phyloP scores from a whole-genome alignment of 1,140 invertebrate species.

The Scaptodrosophila lebanonensis region DNA sequence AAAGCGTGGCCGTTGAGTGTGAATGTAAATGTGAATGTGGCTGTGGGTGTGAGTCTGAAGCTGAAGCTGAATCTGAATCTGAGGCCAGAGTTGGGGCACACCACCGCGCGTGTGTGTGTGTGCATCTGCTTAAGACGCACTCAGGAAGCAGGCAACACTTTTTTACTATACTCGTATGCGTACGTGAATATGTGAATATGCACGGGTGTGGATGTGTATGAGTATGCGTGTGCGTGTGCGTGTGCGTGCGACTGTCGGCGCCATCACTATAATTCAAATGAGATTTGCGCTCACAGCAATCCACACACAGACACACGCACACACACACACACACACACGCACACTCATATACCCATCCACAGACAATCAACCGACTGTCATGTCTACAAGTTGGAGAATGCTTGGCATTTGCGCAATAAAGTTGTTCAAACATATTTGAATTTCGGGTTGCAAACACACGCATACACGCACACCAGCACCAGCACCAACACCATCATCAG shows the following conservation, averaged over 20 bases:
- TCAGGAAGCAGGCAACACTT: conserved; percentile 16
- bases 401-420: conserved; percentile 74
- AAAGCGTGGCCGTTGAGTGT: neutral
- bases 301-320: conserved; percentile 7
- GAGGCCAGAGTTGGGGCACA: too few relatives aligned
- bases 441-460: conserved; percentile 38
- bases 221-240: conserved; percentile 7
- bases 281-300: conserved; percentile 68
- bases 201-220: neutral
- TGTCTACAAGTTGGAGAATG: conserved; percentile 69
- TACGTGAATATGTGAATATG: neutral
- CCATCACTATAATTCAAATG: conserved; percentile 74
- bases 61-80: too few relatives aligned
- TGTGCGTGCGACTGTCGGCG: conserved; percentile 47
- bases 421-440: conserved; percentile 71
- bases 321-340: neutral
- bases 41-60: neutral
- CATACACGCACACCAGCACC: conserved; percentile 1
- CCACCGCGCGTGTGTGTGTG: too few relatives aligned
- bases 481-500: too few relatives aligned
- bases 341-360: conserved; percentile 7
- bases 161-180: conserved; percentile 3
- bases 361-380: conserved; percentile 11
- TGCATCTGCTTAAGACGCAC: too few relatives aligned
- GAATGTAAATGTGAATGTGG: conserved; percentile 2